Percentiles rank a stretch among this genome's conserved stretches.
Evolutionary conservation across 2,113 vertebrate species (phyloP).

Genomic region (Plecturocebus donacophilus): DNA sequence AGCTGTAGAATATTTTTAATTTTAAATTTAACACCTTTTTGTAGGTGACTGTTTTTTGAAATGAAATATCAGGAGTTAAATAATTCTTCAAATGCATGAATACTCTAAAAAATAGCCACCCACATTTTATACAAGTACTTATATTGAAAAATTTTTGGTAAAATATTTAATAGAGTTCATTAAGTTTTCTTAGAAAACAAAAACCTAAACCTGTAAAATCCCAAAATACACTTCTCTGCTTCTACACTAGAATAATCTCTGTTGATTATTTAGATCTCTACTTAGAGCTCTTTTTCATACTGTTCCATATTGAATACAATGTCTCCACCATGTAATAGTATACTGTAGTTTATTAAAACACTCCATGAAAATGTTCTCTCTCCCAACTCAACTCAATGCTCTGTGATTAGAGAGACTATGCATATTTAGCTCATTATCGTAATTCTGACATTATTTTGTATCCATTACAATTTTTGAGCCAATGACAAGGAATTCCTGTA

Average conservation of each 20-base stretch:
- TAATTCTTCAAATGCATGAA: conserved; percentile 36
- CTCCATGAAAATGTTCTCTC: not conserved
- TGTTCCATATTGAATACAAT: not conserved
- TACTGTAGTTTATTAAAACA: not conserved
- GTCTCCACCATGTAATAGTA: not conserved
- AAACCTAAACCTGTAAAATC: not conserved
- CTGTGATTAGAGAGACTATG: not conserved
- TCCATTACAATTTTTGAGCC: not conserved
- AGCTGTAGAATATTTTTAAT: conserved; percentile 19
- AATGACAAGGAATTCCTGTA: conserved; percentile 37
- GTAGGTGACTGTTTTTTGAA: not conserved
- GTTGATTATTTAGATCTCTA: not conserved
- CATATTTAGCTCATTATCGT: not conserved
- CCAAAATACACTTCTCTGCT: not conserved
- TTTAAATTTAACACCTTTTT: no score
- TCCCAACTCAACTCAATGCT: not conserved
- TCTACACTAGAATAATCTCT: not conserved
- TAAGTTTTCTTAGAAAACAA: conserved; percentile 40
- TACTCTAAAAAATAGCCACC: not conserved
- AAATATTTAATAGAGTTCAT: not conserved
- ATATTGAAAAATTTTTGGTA: not conserved
- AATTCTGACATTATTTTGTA: not conserved
- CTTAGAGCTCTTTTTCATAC: not conserved
- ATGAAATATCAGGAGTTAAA: conserved; percentile 34
- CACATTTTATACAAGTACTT: not conserved